Base-by-base conservation (phyloP, 2,113 vertebrate genomes). In the Holacanthus passer region DNA sequence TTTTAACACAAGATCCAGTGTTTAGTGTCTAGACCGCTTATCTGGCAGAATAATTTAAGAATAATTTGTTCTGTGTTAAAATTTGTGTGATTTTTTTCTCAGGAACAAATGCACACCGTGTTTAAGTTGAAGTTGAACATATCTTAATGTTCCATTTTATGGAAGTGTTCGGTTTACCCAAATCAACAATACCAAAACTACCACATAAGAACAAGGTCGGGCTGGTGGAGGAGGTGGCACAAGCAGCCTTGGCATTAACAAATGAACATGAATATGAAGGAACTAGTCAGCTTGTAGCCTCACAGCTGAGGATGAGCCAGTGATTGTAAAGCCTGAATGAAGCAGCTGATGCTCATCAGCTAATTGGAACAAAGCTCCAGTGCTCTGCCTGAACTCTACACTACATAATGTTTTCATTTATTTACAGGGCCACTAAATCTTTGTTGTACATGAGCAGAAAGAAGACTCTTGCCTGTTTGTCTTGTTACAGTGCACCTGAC, bases 381-480 rank as follows among this genome's bases (percentile, higher is more conserved):
- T 12, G 9, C 50, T 12, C 4, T 62, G 16, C 37, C 68, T 31
- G 52, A 47, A 24, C 70, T 60, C 52, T 43, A 43, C 0, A 10
- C 50, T 7, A 31, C 69, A 56, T 20, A 19, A 43, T 72, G 52
- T 72, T 71, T 31, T 58, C 17, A 56, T 56, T 71, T 14, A 9
- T 71, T 70, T 19, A 56, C 35, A 55, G n/a, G 35, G 31, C 20
- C 31, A 24, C 35, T 37, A 17, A n/a, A 9, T 53, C 32, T 24
- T 70, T 10, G 47, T 19, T 37, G 48, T 17, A 41, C n/a, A 13
- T n/a, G 35, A 41, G 16, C 4, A 55, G 7, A 27, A 27, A 41
- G 16, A 39, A 39, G 16, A 29, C 35, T 27, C 3, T 14, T 37
- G 48, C 2, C 50, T 22, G 68, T 56, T 55, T 7, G 9, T 43